A percentile compares a stretch with the other conserved stretches of the same genome.
Conservation (phyloP, 2,797 vertebrate genomes). For the Sebastes minor region DNA sequence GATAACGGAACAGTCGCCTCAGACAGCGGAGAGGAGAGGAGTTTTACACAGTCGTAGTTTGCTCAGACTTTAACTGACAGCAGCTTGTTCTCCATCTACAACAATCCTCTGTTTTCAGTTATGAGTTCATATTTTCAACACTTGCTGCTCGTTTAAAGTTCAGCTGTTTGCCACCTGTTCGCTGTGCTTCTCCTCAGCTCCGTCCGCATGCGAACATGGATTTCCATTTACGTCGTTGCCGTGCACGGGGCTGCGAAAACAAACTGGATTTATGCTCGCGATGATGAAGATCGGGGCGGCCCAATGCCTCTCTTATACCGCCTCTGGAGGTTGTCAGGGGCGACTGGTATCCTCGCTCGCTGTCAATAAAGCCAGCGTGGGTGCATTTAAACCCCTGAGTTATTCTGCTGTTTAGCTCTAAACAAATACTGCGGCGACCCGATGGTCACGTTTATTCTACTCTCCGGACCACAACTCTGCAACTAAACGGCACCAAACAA, state of each 20-base stretch:
- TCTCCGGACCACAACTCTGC: slow-evolving; percentile 7
- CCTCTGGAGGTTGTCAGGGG: slow-evolving; percentile 22
- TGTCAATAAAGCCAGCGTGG: not conserved
- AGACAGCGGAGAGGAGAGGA: not conserved
- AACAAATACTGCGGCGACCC: slow-evolving; percentile 35
- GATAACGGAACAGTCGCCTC: not conserved
- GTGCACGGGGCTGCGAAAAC: slow-evolving; percentile 9
- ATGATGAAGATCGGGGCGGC: not conserved
- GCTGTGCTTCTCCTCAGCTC: not conserved
- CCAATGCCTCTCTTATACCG: not conserved
- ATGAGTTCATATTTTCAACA: slow-evolving; percentile 39
- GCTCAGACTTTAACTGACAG: slow-evolving; percentile 4
- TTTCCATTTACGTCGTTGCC: slow-evolving; percentile 21
- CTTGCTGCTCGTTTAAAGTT: slow-evolving; percentile 11
- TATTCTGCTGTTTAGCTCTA: slow-evolving; percentile 27
- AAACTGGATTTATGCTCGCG: not conserved
- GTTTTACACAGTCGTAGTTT: slow-evolving; percentile 3
- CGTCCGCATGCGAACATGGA: slow-evolving; percentile 36
- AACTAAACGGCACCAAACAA: slow-evolving; percentile 38
- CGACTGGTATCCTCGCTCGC: not conserved
- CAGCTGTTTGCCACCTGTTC: slow-evolving; percentile 61
- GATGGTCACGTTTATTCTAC: slow-evolving; percentile 2
- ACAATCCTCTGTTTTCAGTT: slow-evolving; percentile 17
- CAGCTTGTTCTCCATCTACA: slow-evolving; percentile 23
- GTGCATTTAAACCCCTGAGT: not conserved